Evolutionary conservation across 2,797 vertebrate genomes (phyloP).

Genomic region (Helicolenus hilgendorfi): DNA sequence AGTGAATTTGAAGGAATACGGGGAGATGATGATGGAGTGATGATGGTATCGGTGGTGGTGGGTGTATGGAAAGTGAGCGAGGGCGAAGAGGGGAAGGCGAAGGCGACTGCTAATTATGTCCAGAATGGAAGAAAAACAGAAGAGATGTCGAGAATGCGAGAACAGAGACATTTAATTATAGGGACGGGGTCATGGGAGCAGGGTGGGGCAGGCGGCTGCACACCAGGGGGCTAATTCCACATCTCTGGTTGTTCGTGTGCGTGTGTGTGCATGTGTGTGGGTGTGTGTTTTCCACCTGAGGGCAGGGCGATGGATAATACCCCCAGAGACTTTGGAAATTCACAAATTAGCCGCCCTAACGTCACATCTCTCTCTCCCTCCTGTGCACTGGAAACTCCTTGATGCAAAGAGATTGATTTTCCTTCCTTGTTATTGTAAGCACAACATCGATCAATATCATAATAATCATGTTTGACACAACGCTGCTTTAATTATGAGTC

Average conservation of each 20-base stretch:
- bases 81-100: constrained; percentile 43
- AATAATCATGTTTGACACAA: constrained; percentile 32
- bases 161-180: constrained; percentile 75
- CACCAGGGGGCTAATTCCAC: constrained; percentile 67
- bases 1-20: background rate
- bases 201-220: constrained; percentile 55
- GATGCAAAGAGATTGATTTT: constrained; percentile 32
- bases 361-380: constrained; percentile 1
- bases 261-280: constrained; percentile 12
- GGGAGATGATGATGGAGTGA: background rate
- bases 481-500: background rate
- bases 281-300: constrained; percentile 50
- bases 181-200: constrained; percentile 62
- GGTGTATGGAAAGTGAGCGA: constrained; percentile 43
- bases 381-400: background rate
- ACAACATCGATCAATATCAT: constrained; percentile 19
- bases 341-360: constrained; percentile 39
- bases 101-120: constrained; percentile 73
- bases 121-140: constrained; percentile 79
- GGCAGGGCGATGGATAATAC: constrained; percentile 45
- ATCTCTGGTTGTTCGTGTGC: constrained; percentile 22
- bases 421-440: constrained; percentile 19
- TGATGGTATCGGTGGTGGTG: background rate
- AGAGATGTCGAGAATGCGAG: constrained; percentile 53
- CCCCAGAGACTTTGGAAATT: constrained; percentile 51